Conservation (phyloP, 2,797 vertebrate species). For the Apogon talboti region DNA sequence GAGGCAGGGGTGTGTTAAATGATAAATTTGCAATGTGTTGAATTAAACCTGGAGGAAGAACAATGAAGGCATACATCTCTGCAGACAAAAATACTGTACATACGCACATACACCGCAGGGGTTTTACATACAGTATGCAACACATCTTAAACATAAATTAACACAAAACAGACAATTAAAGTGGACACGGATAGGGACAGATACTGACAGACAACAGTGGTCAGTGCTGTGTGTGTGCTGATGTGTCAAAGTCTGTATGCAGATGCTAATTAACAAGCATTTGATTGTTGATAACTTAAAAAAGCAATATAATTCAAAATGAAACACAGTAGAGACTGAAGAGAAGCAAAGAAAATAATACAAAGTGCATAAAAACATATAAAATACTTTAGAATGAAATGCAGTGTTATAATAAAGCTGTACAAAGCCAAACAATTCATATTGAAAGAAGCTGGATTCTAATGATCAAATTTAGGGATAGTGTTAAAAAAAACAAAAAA, state of each 20-base stretch:
- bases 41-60: slow-evolving; percentile 23
- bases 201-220: slow-evolving; percentile 17
- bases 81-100: slow-evolving; percentile 34
- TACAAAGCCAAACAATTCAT: too few species aligned
- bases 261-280: too few species aligned
- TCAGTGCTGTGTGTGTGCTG: slow-evolving; percentile 3
- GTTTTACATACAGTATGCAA: slow-evolving; percentile 21
- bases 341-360: too few species aligned
- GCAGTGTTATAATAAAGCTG: too few species aligned
- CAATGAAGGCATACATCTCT: neutral
- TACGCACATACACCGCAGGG: slow-evolving; percentile 26
- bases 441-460: too few species aligned
- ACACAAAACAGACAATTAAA: slow-evolving; percentile 36
- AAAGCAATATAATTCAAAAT: too few species aligned
- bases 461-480: too few species aligned
- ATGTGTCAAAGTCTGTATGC: neutral
- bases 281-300: too few species aligned
- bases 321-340: too few species aligned
- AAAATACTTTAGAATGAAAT: too few species aligned
- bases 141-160: slow-evolving; percentile 11
- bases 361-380: too few species aligned
- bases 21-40: slow-evolving; percentile 10
- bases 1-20: slow-evolving; percentile 5
- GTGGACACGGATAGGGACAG: slow-evolving; percentile 4
- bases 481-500: too few species aligned